Conservation (phyloP, 1,140 invertebrate species). For the Solenopsis invicta region DNA sequence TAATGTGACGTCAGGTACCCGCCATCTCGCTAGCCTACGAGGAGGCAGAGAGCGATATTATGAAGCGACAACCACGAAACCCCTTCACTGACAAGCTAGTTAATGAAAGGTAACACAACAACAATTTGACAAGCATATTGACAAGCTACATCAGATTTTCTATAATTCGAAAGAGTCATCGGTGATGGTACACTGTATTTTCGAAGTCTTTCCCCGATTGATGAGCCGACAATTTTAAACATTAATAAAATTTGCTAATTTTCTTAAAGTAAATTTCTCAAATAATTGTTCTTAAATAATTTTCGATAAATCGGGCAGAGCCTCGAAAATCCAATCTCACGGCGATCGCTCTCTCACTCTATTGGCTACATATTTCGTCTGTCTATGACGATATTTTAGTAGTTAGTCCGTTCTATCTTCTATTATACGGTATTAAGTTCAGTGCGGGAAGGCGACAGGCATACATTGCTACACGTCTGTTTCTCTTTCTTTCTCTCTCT, state of each 20-base stretch:
- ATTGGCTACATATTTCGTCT: slow-evolving; percentile 70
- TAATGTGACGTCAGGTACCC: slow-evolving; percentile 93
- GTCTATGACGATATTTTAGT: slow-evolving; percentile 79
- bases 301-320: not conserved
- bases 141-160: slow-evolving; percentile 66
- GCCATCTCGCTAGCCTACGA: slow-evolving; percentile 99
- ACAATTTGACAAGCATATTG: slow-evolving; percentile 74
- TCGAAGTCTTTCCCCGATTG: slow-evolving; percentile 43
- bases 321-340: slow-evolving; percentile 54
- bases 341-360: slow-evolving; percentile 68
- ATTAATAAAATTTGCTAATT: not conserved
- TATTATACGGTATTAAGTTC: slow-evolving; percentile 64
- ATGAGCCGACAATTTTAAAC: slow-evolving; percentile 34
- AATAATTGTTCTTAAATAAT: not conserved
- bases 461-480: slow-evolving; percentile 35
- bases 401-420: slow-evolving; percentile 82
- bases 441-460: not conserved
- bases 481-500: too few relatives aligned
- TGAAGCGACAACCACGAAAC: slow-evolving; percentile 99
- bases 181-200: slow-evolving; percentile 61
- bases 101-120: slow-evolving; percentile 91
- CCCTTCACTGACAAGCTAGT: slow-evolving; percentile 94
- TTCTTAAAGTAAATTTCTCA: not conserved
- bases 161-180: slow-evolving; percentile 72
- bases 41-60: slow-evolving; percentile 99